Conservation (phyloP, 2,797 vertebrate species). For the Rallus crepitans region DNA sequence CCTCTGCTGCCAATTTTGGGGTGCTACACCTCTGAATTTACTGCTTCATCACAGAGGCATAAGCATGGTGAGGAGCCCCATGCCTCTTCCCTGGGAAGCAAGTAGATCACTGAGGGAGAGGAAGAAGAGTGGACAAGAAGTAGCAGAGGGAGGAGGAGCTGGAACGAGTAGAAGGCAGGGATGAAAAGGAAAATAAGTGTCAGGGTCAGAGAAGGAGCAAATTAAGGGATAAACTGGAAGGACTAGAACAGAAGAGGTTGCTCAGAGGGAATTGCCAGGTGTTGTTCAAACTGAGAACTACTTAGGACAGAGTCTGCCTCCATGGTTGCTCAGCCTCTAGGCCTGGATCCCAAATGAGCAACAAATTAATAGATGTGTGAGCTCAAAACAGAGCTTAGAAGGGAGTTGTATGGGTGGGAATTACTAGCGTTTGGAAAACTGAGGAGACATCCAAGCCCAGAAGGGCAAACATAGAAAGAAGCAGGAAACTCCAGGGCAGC, state of each 20-base stretch:
- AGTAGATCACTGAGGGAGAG: background rate
- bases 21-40: background rate
- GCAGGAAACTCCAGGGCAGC: background rate
- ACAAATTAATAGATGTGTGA: background rate
- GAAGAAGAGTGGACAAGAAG: background rate
- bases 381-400: background rate
- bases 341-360: background rate
- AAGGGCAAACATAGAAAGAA: background rate
- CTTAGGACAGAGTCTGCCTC: background rate
- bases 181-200: background rate
- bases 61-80: fast-evolving
- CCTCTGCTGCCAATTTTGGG: background rate
- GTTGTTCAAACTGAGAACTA: background rate
- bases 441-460: background rate
- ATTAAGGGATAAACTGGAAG: background rate
- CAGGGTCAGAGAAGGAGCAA: background rate
- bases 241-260: background rate
- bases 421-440: background rate
- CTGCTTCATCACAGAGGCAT: fast-evolving
- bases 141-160: background rate
- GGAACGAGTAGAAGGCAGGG: background rate
- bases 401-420: background rate
- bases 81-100: background rate
- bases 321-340: background rate
- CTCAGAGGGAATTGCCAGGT: background rate